These are phyloP conservation scores for Drosophila kohkoa DNA, from an alignment of 1,140 invertebrate species.

Conservation along the genomic window DNA sequence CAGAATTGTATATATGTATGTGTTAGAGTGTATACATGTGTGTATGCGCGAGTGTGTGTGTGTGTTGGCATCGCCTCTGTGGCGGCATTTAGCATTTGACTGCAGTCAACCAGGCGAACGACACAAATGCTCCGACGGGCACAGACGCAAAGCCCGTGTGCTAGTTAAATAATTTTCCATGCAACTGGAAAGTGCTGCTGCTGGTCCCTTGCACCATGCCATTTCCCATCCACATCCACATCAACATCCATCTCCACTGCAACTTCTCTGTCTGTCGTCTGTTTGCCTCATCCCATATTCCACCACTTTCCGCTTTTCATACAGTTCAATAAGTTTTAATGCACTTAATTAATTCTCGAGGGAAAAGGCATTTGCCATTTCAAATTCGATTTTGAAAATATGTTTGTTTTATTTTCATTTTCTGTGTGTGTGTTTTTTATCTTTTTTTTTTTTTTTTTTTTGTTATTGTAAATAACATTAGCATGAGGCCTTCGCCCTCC, in stretches of 20 bases:
- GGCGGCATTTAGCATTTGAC: conserved; percentile 80
- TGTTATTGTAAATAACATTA: conserved; percentile 42
- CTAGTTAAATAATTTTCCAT: conserved; percentile 77
- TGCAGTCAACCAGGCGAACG: conserved; percentile 62
- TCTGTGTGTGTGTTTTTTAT: neutral
- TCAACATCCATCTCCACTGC: neutral
- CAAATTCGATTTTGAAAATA: conserved; percentile 76
- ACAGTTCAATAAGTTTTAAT: conserved; percentile 82
- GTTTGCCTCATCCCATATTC: neutral
- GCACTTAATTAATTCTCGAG: conserved; percentile 79
- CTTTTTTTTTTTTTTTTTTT: conserved; percentile 32
- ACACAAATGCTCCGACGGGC: conserved; percentile 46
- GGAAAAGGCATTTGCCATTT: conserved; percentile 55
- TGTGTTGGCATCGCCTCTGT: conserved; percentile 43
- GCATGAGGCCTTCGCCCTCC: conserved; percentile 13
- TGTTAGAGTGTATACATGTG: neutral
- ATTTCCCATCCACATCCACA: neutral
- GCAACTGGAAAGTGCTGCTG: conserved; percentile 45
- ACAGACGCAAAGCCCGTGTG: conserved; percentile 50
- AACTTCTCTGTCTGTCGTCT: conserved; percentile 12
- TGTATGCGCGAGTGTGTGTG: conserved; percentile 6
- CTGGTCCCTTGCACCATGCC: neutral
- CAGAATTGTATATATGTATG: neutral
- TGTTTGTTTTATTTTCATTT: conserved; percentile 13
- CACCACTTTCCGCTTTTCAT: conserved; percentile 39